Conservation (phyloP, 2,888 invertebrate species). For the Caenorhabditis wallacei region DNA sequence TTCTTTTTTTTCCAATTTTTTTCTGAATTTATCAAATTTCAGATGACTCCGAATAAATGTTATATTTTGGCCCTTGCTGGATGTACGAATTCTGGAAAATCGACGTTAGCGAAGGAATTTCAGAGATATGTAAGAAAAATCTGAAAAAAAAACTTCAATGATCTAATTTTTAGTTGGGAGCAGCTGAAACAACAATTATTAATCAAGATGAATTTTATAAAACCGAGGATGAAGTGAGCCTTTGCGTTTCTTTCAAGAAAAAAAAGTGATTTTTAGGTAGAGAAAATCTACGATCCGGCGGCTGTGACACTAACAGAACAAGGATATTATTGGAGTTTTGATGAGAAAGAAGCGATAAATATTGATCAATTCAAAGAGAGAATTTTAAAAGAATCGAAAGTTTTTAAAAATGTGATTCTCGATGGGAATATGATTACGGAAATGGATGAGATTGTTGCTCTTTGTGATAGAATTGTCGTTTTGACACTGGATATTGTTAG, state of each 20-base stretch:
- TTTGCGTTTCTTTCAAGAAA: too few relatives aligned
- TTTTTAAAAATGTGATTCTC: constrained; percentile 74
- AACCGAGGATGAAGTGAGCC: constrained; percentile 73
- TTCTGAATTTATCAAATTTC: constrained; percentile 2
- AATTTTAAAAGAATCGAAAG: constrained; percentile 34
- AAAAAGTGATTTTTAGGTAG: too few relatives aligned
- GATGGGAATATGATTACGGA: constrained; percentile 82
- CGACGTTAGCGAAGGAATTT: constrained; percentile 75
- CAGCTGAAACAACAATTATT: constrained; percentile 64
- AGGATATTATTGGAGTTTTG: constrained; percentile 66
- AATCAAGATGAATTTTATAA: constrained; percentile 79
- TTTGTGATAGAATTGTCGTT: constrained; percentile 76
- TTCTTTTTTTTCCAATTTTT: neutral
- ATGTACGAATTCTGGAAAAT: constrained; percentile 82
- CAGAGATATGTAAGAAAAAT: constrained; percentile 67
- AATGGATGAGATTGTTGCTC: constrained; percentile 68
- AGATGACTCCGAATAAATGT: constrained; percentile 19
- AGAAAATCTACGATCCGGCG: constrained; percentile 49
- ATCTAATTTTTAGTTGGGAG: constrained; percentile 60
- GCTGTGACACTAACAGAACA: constrained; percentile 38
- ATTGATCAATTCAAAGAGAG: constrained; percentile 18
- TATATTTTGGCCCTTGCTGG: constrained; percentile 69
- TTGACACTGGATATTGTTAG: constrained; percentile 76
- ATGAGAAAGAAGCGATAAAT: constrained; percentile 59
- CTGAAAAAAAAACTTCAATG: neutral